Evolutionary conservation across 1,140 invertebrate species (phyloP).

Genomic region (Scaptomyza hsui): DNA sequence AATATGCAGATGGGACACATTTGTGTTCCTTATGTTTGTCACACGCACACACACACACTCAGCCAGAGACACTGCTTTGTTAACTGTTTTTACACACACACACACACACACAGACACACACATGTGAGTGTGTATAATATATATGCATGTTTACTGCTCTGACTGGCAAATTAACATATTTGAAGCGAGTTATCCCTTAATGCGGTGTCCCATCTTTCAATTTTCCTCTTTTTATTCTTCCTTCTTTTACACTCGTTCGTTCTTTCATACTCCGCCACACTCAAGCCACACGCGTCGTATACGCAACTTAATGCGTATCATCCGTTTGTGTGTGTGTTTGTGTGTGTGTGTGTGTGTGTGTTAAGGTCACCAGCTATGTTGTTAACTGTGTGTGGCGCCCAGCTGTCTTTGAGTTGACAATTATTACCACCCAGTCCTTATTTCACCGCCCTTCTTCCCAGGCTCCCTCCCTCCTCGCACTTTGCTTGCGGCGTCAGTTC

Average conservation of each 20-base stretch:
- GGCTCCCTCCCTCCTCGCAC: neutral
- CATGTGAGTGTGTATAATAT: neutral
- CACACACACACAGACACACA: neutral
- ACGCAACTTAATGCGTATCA: slow-evolving; percentile 26
- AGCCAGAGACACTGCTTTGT: slow-evolving; percentile 17
- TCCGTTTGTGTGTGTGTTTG: neutral
- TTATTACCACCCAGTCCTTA: neutral
- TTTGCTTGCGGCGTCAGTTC: slow-evolving; percentile 32
- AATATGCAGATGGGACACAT: slow-evolving; percentile 39
- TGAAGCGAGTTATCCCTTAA: slow-evolving; percentile 49
- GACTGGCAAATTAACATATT: slow-evolving; percentile 53
- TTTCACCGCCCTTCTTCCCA: neutral
- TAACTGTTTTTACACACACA: slow-evolving; percentile 14
- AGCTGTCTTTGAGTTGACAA: slow-evolving; percentile 34
- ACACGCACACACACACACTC: slow-evolving; percentile 2
- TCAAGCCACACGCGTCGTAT: slow-evolving; percentile 36
- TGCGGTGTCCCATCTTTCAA: slow-evolving; percentile 36
- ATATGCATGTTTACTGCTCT: slow-evolving; percentile 27
- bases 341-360: slow-evolving; percentile 11
- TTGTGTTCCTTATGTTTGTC: neutral
- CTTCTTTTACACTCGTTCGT: too few relatives aligned
- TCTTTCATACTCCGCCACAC: slow-evolving; percentile 11
- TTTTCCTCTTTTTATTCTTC: slow-evolving; percentile 9
- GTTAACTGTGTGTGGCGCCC: slow-evolving; percentile 24
- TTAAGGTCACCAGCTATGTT: slow-evolving; percentile 31